Percentiles rank a stretch among this genome's conserved stretches.
phyloP scores from a whole-genome alignment of 2,113 vertebrate genomes.

The Ancistrus triradiatus region DNA sequence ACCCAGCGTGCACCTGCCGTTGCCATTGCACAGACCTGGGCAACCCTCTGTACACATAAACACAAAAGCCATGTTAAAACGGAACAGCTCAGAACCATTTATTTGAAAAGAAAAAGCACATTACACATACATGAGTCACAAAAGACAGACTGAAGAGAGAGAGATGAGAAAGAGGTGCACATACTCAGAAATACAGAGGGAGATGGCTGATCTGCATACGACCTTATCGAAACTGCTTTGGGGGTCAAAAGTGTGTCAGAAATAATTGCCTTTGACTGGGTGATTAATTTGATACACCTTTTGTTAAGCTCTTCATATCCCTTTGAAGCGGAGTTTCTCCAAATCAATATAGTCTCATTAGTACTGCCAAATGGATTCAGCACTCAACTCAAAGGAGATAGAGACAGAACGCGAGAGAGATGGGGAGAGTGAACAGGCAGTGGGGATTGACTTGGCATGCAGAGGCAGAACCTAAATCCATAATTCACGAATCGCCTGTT shows the following conservation, averaged over 20 bases:
- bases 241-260: slow-evolving; percentile 13
- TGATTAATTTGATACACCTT: slow-evolving; percentile 65
- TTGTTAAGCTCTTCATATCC: slow-evolving; percentile 61
- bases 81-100: neutral
- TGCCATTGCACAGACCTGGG: slow-evolving; percentile 93
- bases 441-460: neutral
- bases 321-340: slow-evolving; percentile 55
- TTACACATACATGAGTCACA: neutral
- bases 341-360: slow-evolving; percentile 68
- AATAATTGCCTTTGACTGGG: slow-evolving; percentile 47
- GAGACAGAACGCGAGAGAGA: neutral
- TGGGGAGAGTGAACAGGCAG: slow-evolving; percentile 4
- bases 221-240: slow-evolving; percentile 1
- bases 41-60: slow-evolving; percentile 86
- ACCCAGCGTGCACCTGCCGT: slow-evolving; percentile 95
- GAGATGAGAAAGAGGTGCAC: neutral
- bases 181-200: neutral
- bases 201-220: neutral
- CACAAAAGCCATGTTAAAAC: slow-evolving; percentile 30
- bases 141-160: neutral
- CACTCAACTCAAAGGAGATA: slow-evolving; percentile 2
- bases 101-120: slow-evolving; percentile 10
- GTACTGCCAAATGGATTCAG: slow-evolving; percentile 49
- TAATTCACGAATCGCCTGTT: neutral
- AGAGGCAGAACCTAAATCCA: neutral